phyloP scores from a whole-genome alignment of 1,140 invertebrate genomes.

The Papilio aristodemus region DNA sequence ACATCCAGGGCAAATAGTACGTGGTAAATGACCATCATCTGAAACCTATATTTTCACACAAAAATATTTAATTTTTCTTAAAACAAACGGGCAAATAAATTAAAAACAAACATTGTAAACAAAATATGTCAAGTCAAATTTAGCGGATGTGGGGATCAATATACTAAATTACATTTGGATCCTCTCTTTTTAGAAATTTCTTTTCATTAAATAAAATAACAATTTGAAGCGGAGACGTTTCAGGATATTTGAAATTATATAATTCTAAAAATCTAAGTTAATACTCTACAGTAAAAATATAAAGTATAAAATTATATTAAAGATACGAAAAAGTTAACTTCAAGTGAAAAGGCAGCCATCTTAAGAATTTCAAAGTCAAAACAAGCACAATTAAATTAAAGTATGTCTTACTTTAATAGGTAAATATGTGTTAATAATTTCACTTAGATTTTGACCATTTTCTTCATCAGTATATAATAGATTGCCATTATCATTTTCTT shows the following conservation, averaged over 20 bases:
- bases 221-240: neutral
- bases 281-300: constrained; percentile 4
- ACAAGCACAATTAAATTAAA: constrained; percentile 78
- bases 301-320: constrained; percentile 40
- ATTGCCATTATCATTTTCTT: constrained; percentile 85
- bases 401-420: constrained; percentile 84
- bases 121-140: constrained; percentile 34
- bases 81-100: neutral
- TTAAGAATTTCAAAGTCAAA: constrained; percentile 82
- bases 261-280: neutral
- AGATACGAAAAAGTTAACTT: constrained; percentile 63
- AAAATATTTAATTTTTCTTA: constrained; percentile 32
- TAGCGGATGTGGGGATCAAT: constrained; percentile 28
- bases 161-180: constrained; percentile 21
- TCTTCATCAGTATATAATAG: constrained; percentile 82
- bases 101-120: constrained; percentile 12
- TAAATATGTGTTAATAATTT: constrained; percentile 85
- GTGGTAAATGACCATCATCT: constrained; percentile 85
- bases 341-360: constrained; percentile 58
- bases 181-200: constrained; percentile 2
- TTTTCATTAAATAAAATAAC: neutral
- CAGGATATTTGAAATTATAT: neutral
- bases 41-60: constrained; percentile 75
- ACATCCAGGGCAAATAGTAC: constrained; percentile 87
- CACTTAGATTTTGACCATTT: constrained; percentile 82